These are phyloP conservation scores for Lordiphosa stackelbergi DNA, from an alignment of 1,140 invertebrate species.

Conservation along the genomic window DNA sequence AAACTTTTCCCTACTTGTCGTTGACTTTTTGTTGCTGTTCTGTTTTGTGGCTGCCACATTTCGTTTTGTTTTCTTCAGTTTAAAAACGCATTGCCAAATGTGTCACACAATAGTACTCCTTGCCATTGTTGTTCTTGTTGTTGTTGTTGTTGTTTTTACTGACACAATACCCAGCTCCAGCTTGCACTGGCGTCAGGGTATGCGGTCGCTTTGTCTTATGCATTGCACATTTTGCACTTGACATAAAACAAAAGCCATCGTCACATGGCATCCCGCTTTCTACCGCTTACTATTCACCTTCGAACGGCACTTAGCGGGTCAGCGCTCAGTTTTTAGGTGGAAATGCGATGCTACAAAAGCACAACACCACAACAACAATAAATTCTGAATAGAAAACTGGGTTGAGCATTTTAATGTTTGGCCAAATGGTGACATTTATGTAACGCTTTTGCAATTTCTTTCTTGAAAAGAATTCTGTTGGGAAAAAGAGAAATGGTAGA, in stretches of 20 bases:
- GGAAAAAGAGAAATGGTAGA: background rate
- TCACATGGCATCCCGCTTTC: constrained; percentile 2
- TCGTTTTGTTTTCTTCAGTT: constrained; percentile 71
- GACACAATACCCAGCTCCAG: constrained; percentile 42
- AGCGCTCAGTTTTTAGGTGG: constrained; percentile 35
- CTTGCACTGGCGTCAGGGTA: constrained; percentile 16
- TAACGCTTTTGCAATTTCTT: constrained; percentile 22
- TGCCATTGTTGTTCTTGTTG: constrained; percentile 32
- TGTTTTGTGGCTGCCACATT: constrained; percentile 69
- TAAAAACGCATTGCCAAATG: constrained; percentile 74
- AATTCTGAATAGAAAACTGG: constrained; percentile 45
- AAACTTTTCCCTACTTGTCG: constrained; percentile 57
- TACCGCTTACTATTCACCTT: constrained; percentile 7
- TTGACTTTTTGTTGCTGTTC: constrained; percentile 41
- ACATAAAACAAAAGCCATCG: constrained; percentile 47
- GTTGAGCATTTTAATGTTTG: constrained; percentile 64
- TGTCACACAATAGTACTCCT: constrained; percentile 62
- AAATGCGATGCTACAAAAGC: constrained; percentile 42
- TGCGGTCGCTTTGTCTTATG: constrained; percentile 63
- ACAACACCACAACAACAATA: constrained; percentile 15
- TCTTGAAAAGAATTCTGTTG: constrained; percentile 21
- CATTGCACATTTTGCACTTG: constrained; percentile 71
- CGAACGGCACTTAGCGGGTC: constrained; percentile 63
- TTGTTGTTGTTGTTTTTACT: constrained; percentile 22
- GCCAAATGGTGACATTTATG: constrained; percentile 60